Evolutionary conservation across 2,888 invertebrate species (phyloP).

Genomic region (Meteorus cinctellus): DNA sequence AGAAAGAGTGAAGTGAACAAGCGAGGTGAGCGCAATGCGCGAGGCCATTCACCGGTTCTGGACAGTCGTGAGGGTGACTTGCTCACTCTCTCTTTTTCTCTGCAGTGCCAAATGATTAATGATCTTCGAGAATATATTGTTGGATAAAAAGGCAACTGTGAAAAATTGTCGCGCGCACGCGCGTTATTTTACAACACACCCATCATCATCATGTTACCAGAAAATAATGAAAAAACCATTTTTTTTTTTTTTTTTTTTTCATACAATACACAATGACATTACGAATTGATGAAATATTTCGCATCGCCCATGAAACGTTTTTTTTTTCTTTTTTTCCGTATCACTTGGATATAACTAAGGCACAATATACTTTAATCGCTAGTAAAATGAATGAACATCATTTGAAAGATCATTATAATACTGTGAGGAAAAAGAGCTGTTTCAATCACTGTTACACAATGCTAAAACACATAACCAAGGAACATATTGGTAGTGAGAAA

Average conservation of each 20-base stretch:
- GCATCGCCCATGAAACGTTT: no score
- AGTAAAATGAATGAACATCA: no score
- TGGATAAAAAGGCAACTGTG: slow-evolving; percentile 44
- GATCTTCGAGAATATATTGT: slow-evolving; percentile 48
- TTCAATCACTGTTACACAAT: no score
- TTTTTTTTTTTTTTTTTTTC: neutral
- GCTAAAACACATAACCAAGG: no score
- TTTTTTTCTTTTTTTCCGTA: no score
- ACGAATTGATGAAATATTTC: no score
- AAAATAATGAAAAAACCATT: neutral
- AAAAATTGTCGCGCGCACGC: slow-evolving; percentile 56
- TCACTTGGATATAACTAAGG: no score
- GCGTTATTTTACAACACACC: slow-evolving; percentile 36
- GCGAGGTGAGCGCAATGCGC: slow-evolving; percentile 24
- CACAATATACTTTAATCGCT: no score
- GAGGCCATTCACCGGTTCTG: slow-evolving; percentile 49
- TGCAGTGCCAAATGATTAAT: slow-evolving; percentile 50
- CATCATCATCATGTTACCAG: neutral
- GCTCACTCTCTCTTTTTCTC: slow-evolving; percentile 26
- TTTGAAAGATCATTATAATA: no score
- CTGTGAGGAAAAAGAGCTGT: no score
- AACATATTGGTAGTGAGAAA: no score
- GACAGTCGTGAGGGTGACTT: slow-evolving; percentile 49
- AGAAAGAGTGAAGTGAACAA: neutral
- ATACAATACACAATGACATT: no score